Conservation (phyloP, 2,113 vertebrate genomes). For the Marmota flaviventris region DNA sequence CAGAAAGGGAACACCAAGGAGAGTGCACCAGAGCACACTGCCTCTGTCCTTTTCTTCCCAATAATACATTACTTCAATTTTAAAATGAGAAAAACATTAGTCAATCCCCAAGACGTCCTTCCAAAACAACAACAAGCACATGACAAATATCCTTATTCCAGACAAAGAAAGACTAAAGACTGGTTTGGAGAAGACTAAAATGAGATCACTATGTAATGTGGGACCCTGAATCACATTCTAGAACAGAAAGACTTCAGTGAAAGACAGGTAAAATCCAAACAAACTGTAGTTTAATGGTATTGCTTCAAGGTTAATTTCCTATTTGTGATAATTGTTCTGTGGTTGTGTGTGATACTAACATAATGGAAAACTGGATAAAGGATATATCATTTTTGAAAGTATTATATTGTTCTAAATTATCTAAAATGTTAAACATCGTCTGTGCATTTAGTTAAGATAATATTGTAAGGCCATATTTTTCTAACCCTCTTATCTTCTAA, state of each 20-base stretch:
- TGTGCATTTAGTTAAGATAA: not conserved
- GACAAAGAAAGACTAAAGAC: not conserved
- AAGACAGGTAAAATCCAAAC: not conserved
- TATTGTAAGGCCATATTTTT: not conserved
- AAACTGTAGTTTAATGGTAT: not conserved
- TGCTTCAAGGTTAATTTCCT: conserved; percentile 6
- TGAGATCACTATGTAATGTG: too few relatives aligned
- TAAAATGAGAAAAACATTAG: not conserved
- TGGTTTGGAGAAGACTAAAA: not conserved
- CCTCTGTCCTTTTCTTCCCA: not conserved
- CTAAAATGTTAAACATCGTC: not conserved
- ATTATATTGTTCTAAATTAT: not conserved
- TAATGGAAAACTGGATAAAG: not conserved
- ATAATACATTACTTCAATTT: not conserved
- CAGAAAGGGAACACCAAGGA: not conserved
- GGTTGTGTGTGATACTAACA: not conserved
- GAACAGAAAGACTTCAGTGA: not conserved
- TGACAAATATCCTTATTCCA: not conserved
- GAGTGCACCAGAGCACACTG: not conserved
- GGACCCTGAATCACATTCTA: not conserved
- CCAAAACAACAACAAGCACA: not conserved
- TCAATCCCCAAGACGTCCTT: not conserved
- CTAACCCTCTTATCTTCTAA: not conserved
- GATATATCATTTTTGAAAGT: not conserved
- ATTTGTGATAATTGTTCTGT: not conserved